Base-by-base conservation (phyloP, 1,140 invertebrate genomes). In the Cepaea nemoralis region DNA sequence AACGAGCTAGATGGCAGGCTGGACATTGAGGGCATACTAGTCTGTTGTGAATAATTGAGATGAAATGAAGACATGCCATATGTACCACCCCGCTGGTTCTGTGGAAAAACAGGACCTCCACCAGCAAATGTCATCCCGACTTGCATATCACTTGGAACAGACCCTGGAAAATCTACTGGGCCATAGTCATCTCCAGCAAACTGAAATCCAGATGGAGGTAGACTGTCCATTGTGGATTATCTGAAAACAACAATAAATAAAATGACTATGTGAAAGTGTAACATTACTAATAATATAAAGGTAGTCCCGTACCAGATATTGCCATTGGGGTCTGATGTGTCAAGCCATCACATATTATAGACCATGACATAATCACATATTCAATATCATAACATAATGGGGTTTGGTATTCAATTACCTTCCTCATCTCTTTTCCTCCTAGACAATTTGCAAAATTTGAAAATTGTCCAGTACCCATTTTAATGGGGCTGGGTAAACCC, bases 51-150 rank as follows among this genome's bases (percentile, higher is more conserved):
- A 35, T 80, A 80, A 69, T 80, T 80, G 39, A 80, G 71, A 31
- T 80, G 78, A 39, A 80, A 80, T 42, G 78, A 42, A 35, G 78
- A 59, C 78, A 80, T 80, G 42, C 55, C 69, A 73, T 80, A 80
- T 22, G 42, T 39, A 24, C 67, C 39, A 12, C 67, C 69, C 24
- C 78, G 31, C 35, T 80, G 78, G 33, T 80, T 80, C 33, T 80
- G 78, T 39, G 78, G 78, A n/a, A 80, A 80, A 37, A 80, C 78
- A 50, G 78, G 78, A 22, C 78, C 78, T 40, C 78, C 78, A 67
- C 78, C 78, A 39, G 78, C 78, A 80, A 80, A 80, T 10, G 22
- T 42, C 48, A 80, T 80, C 24, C 78, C 78, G 19, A 45, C 67
- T 73, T 80, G 78, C 67, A 80, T 71, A 27, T 80, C 78, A 71